Evolutionary conservation across 1,140 invertebrate species (phyloP).

Genomic region (Drepana arcuata): DNA sequence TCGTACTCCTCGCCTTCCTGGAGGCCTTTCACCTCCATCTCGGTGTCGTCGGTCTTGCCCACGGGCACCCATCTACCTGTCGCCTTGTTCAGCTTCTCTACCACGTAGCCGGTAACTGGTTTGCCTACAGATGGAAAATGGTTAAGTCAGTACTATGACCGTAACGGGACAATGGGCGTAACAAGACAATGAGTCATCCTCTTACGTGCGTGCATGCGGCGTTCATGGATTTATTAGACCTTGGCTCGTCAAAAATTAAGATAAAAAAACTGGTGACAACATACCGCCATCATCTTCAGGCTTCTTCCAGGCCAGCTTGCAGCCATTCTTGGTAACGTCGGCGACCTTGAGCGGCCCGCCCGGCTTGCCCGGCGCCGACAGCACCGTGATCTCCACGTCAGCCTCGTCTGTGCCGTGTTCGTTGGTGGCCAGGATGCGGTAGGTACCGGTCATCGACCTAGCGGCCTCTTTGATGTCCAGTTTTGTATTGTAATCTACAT

Average conservation of each 20-base stretch:
- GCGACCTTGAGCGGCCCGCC: slow-evolving; percentile 93
- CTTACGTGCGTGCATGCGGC: background rate
- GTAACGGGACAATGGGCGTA: no score
- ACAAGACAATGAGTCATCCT: no score
- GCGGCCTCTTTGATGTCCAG: slow-evolving; percentile 88
- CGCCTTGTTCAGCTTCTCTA: slow-evolving; percentile 96
- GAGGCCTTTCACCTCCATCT: slow-evolving; percentile 93
- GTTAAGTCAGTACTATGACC: no score
- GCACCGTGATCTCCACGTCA: slow-evolving; percentile 92
- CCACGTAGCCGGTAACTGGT: slow-evolving; percentile 94
- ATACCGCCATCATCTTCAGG: slow-evolving; percentile 97
- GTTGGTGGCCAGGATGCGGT: slow-evolving; percentile 93
- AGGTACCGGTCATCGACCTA: slow-evolving; percentile 89
- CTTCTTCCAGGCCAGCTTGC: slow-evolving; percentile 96
- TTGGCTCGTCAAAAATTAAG: background rate
- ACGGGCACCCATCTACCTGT: slow-evolving; percentile 96
- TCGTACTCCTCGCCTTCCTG: slow-evolving; percentile 96
- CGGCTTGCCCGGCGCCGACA: slow-evolving; percentile 87
- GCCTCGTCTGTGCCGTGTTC: slow-evolving; percentile 94
- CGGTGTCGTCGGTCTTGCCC: slow-evolving; percentile 87
- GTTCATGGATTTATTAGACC: background rate
- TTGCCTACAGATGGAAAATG: slow-evolving; percentile 61
- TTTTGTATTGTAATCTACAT: slow-evolving; percentile 95
- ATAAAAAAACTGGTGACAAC: slow-evolving; percentile 10
- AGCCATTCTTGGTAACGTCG: slow-evolving; percentile 90